phyloP scores from a whole-genome alignment of 2,113 vertebrate genomes.

The Vimba vimba region DNA sequence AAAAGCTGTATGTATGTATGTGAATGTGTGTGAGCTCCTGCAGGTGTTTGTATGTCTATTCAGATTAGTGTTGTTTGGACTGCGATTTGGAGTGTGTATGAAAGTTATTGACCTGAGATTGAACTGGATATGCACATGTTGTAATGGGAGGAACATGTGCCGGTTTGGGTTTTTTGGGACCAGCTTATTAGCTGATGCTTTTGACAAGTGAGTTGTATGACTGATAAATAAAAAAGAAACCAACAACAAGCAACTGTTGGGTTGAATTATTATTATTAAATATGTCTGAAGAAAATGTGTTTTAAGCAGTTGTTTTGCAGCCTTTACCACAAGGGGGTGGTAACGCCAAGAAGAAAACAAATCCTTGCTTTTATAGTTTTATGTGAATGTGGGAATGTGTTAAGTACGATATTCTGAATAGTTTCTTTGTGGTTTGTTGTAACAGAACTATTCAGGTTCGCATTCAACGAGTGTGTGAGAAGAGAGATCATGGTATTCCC shows the following conservation, averaged over 20 bases:
- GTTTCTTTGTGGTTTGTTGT: not conserved
- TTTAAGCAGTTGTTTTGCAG: not conserved
- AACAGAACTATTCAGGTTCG: too few species aligned
- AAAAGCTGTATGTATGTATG: constrained; percentile 29
- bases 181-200: constrained; percentile 24
- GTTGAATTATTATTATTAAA: not conserved
- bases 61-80: not conserved
- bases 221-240: not conserved
- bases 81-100: constrained; percentile 22
- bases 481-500: too few species aligned
- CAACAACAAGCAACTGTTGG: not conserved
- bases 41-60: constrained; percentile 11
- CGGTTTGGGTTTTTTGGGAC: not conserved
- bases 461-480: too few species aligned
- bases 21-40: not conserved
- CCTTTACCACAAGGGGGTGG: constrained; percentile 17
- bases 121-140: not conserved
- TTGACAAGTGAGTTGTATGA: constrained; percentile 40
- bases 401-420: not conserved
- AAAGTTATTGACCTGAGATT: constrained; percentile 22
- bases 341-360: not conserved
- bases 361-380: not conserved
- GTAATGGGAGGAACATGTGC: constrained; percentile 16
- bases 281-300: not conserved
- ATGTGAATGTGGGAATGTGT: not conserved